These are phyloP conservation scores for Linnaemya tessellans DNA, from an alignment of 2,888 invertebrate genomes.

Conservation along the genomic window DNA sequence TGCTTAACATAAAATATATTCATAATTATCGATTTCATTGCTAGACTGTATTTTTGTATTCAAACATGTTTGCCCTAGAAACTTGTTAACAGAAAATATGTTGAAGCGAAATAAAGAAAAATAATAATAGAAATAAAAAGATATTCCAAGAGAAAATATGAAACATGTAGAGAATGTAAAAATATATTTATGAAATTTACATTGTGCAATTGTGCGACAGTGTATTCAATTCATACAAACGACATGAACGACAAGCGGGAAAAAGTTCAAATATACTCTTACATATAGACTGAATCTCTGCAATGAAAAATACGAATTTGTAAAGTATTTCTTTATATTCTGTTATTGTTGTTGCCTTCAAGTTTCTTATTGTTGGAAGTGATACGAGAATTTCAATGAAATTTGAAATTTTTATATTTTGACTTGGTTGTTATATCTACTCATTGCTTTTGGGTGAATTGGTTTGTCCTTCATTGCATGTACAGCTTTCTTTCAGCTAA, in stretches of 20 bases:
- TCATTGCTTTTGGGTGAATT: conserved; percentile 44
- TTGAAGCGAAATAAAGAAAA: neutral
- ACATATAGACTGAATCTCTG: conserved; percentile 20
- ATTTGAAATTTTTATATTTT: conserved; percentile 59
- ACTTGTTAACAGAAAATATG: neutral
- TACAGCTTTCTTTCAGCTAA: conserved; percentile 48
- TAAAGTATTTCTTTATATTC: conserved; percentile 9
- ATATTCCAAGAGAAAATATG: conserved; percentile 35
- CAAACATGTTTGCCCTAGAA: neutral
- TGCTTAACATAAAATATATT: neutral
- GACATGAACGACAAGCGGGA: conserved; percentile 9
- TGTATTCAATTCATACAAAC: conserved; percentile 23
- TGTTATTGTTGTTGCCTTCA: conserved; percentile 11
- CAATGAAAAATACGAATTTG: conserved; percentile 31
- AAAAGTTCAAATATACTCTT: neutral
- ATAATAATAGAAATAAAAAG: neutral
- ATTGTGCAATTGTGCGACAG: conserved; percentile 48
- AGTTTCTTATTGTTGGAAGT: conserved; percentile 40
- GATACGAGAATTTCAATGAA: conserved; percentile 36
- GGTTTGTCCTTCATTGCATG: conserved; percentile 49
- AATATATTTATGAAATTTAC: conserved; percentile 24
- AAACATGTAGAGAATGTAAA: conserved; percentile 22
- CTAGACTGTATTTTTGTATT: neutral
- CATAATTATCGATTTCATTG: neutral
- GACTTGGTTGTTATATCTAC: conserved; percentile 49